A percentile compares a stretch with the other conserved stretches of the same genome.
Conservation (phyloP, 2,888 invertebrate species). For the Phanerotoma sp. region DNA sequence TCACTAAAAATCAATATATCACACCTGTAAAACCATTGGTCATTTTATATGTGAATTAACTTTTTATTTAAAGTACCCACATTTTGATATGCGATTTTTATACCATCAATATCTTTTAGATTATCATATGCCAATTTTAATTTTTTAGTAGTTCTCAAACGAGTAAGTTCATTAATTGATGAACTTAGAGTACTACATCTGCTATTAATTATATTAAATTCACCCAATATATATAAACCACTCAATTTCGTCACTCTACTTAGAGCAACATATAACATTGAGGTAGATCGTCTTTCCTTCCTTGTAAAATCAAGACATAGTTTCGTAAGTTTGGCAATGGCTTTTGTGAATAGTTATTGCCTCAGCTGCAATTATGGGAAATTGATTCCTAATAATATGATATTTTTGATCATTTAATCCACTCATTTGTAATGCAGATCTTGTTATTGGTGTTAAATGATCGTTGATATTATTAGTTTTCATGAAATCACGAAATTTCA, state of each 20-base stretch:
- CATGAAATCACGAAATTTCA: background rate
- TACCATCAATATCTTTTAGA: background rate
- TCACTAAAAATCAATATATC: background rate
- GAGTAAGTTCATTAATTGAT: background rate
- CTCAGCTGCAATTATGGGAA: background rate
- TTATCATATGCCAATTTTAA: conserved; percentile 4
- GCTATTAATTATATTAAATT: background rate
- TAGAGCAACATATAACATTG: background rate
- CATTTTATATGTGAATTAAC: background rate
- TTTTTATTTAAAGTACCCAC: background rate
- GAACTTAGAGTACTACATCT: background rate
- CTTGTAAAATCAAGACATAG: background rate
- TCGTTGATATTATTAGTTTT: background rate
- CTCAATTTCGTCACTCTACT: conserved; percentile 1
- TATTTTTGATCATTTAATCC: background rate
- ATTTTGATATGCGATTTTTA: background rate
- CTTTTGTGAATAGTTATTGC: conserved; percentile 6
- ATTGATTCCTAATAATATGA: background rate
- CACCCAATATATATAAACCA: conserved; percentile 9
- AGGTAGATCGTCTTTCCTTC: background rate
- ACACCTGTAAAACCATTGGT: background rate
- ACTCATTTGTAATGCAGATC: background rate
- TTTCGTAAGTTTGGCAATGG: background rate
- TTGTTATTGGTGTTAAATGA: background rate
- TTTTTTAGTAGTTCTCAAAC: background rate